Evolutionary conservation across 2,113 vertebrate species (phyloP), one percentile per base, ranked within the genome.

Genomic region (Xyliphius kryptos): DNA sequence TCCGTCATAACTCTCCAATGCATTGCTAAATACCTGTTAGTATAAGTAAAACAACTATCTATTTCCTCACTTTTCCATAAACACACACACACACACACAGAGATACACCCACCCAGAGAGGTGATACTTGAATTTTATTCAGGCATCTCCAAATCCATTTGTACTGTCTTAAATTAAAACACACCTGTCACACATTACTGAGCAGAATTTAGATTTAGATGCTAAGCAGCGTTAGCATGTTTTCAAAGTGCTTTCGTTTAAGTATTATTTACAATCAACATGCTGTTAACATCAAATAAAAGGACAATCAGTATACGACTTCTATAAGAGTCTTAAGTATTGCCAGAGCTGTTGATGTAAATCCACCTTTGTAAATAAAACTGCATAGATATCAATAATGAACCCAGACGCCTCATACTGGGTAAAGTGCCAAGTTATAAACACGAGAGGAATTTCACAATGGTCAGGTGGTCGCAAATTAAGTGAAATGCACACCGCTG

Each of bases 121-220:
- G n/a, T n/a, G 75, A 85, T 69, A 77, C 82, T 54, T 79, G 82
- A 85, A 81, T 78, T 88, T 86, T 88, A 88, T 88, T 88, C 82
- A 82, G 78, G 72, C 70, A 82, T 80, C 80, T 72, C 69, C 71
- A 74, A 66, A 82, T 76, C n/a, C n/a, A n/a, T 69, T 78, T 79
- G 78, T 71, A 77, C 77, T 78, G 38, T 56, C 76, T 77, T 61
- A 66, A 48, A 78, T 81, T 76, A 78, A 80, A 78, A 68, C 16
- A 81, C 76, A 63, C 68, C 52, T 20, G 56, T 56, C 61, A 62
- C 41, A 14, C n/a, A n/a, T n/a, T 32, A 22, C 37, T 62, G 67
- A 63, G 47, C 71, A 50, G 69, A 71, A 40, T 63, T 64, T 66
- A 61, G 71, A 68, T 63, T 80, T 65, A 68, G 70, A 74, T 20